Percentiles rank a stretch among this genome's conserved stretches.
These are phyloP conservation scores for Mythimna vitellina DNA, from an alignment of 2,888 invertebrate species.

Conservation along the genomic window DNA sequence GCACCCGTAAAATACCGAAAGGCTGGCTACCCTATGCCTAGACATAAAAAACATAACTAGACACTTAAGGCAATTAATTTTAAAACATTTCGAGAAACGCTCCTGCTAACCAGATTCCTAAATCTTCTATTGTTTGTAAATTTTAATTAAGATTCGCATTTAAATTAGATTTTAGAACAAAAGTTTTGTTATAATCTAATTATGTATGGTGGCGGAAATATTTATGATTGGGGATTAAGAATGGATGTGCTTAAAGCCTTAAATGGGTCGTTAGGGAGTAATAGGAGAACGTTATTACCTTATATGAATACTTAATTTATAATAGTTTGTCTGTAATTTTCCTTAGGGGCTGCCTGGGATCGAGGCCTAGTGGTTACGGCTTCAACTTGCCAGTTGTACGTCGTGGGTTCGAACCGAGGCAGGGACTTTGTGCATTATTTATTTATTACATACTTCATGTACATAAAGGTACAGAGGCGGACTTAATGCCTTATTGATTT, in stretches of 20 bases:
- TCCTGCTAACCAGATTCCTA: slow-evolving; percentile 17
- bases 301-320: slow-evolving; percentile 18
- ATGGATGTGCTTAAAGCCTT: slow-evolving; percentile 16
- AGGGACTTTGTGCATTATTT: no score
- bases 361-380: no score
- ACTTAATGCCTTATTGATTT: no score
- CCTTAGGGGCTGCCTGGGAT: background rate
- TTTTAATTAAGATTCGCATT: slow-evolving; percentile 49
- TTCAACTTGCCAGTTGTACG: no score
- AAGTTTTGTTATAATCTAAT: slow-evolving; percentile 49
- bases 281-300: slow-evolving; percentile 10
- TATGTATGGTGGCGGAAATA: slow-evolving; percentile 15
- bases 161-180: slow-evolving; percentile 50
- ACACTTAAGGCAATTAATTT: slow-evolving; percentile 42
- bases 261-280: slow-evolving; percentile 19
- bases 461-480: no score
- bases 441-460: no score
- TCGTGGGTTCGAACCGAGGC: no score
- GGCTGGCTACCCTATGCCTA: no score
- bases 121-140: slow-evolving; percentile 55
- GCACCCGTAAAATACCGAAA: no score
- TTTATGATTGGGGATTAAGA: slow-evolving; percentile 19
- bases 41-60: slow-evolving; percentile 25
- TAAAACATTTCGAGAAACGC: slow-evolving; percentile 30
- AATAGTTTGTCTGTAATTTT: background rate